These are phyloP conservation scores for Zygothrica quintamaculata DNA, from an alignment of 2,888 invertebrate genomes.

Conservation along the genomic window DNA sequence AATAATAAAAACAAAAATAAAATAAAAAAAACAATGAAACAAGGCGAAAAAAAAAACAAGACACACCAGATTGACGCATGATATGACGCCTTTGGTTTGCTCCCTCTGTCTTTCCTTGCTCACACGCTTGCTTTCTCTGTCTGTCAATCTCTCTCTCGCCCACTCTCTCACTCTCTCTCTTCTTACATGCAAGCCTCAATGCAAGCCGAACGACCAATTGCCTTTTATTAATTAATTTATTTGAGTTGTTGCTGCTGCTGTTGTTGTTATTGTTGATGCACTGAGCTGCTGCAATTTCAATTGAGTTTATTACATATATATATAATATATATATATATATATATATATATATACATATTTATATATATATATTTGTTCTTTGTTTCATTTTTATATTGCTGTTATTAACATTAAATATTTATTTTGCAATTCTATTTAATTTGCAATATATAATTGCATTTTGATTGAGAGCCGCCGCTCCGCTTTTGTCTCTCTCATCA, in stretches of 20 bases:
- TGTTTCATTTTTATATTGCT: conserved; percentile 33
- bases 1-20: conserved; percentile 57
- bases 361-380: too few relatives aligned
- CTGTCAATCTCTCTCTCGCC: too few relatives aligned
- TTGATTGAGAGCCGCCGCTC: conserved; percentile 52
- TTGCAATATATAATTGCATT: conserved; percentile 76
- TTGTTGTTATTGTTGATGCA: conserved; percentile 8
- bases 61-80: conserved; percentile 33
- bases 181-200: conserved; percentile 15
- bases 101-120: too few relatives aligned
- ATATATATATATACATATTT: too few relatives aligned
- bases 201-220: conserved; percentile 46
- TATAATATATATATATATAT: too few relatives aligned
- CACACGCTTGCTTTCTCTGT: too few relatives aligned
- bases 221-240: conserved; percentile 78
- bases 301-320: conserved; percentile 36
- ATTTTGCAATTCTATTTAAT: conserved; percentile 76
- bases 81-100: background rate
- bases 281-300: conserved; percentile 31
- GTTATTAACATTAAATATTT: conserved; percentile 76
- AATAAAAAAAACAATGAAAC: background rate
- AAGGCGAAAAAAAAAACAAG: conserved; percentile 8
- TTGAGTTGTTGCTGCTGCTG: conserved; percentile 49
- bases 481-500: conserved; percentile 15
- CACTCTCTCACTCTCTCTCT: too few relatives aligned